Base-by-base conservation (phyloP, 2,113 vertebrate genomes). In the Okapia johnstoni region DNA sequence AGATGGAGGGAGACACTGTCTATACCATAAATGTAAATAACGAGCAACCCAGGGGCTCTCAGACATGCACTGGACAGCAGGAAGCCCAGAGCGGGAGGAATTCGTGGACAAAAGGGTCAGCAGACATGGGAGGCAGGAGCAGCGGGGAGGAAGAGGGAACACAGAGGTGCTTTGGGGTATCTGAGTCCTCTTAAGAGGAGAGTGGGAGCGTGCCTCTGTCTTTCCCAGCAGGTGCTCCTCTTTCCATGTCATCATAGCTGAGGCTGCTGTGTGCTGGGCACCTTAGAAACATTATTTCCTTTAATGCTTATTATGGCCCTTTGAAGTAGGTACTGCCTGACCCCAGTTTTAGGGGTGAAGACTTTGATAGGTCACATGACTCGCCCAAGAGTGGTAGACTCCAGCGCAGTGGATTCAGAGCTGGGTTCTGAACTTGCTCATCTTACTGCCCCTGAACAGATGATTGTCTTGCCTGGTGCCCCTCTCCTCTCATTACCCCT, bases 101-200 rank as follows among this genome's bases (percentile, higher is more conserved):
- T 21, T n/a, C 4, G 46, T 21, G 6, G 46, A n/a, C 46, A 28
- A 28, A 55, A 81, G 60, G 33, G 50, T 15, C 16, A 55, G 55
- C 36, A 50, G 40, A 30, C 8, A 1, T 6, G 2, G 23, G 17
- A 81, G 14, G 14, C 2, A 7, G 0, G 1, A 90, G 40, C 55
- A 19, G 43, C 1, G 2, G 40, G 7, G 0, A 46, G 13, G 26
- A 54, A 43, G 30, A 0, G 4, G 46, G n/a, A 33, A 30, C 28
- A n/a, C 13, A 77, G 73, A 90, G 25, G 28, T 6, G 14, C 28
- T 14, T 25, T 16, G 40, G 17, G 54, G 43, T 6, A 33, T 26
- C 50, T 50, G 83, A 17, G n/a, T 33, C 15, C 33, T 57, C 57
- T 54, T 48, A 5, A 33, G 81, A 86, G 36, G 30, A 66, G 30